Conservation (phyloP, 2,113 vertebrate genomes). For the Catharus minimus region DNA sequence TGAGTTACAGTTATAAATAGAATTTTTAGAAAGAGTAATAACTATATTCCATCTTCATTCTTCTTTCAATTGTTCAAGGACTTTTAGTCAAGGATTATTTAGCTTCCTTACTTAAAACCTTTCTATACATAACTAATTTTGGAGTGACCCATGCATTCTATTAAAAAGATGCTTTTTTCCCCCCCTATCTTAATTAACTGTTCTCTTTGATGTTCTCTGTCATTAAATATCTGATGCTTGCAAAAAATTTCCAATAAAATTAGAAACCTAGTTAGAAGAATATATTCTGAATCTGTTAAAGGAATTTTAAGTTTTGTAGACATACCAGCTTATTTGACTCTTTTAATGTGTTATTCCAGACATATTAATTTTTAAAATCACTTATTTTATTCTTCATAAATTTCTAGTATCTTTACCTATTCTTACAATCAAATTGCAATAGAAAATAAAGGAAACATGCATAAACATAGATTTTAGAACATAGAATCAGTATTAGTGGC, state of each 20-base stretch:
- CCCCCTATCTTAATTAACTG: not conserved
- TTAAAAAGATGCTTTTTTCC: not conserved
- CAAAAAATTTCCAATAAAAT: not conserved
- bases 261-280: not conserved
- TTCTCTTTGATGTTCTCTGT: not conserved
- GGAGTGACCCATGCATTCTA: not conserved
- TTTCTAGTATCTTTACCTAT: not conserved
- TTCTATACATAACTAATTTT: not conserved
- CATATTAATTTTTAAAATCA: not conserved
- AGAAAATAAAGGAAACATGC: not conserved
- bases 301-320: not conserved
- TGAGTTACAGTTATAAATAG: not conserved
- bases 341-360: not conserved
- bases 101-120: not conserved
- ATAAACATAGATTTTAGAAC: not conserved
- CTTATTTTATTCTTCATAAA: not conserved
- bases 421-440: not conserved
- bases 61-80: not conserved
- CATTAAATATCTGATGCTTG: not conserved
- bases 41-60: not conserved
- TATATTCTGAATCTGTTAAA: not conserved
- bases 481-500: not conserved
- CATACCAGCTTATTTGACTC: not conserved
- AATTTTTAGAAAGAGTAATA: not conserved
- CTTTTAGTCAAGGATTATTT: not conserved